phyloP scores from a whole-genome alignment of 2,888 invertebrate genomes.

The Lasioglossum oenotherae region DNA sequence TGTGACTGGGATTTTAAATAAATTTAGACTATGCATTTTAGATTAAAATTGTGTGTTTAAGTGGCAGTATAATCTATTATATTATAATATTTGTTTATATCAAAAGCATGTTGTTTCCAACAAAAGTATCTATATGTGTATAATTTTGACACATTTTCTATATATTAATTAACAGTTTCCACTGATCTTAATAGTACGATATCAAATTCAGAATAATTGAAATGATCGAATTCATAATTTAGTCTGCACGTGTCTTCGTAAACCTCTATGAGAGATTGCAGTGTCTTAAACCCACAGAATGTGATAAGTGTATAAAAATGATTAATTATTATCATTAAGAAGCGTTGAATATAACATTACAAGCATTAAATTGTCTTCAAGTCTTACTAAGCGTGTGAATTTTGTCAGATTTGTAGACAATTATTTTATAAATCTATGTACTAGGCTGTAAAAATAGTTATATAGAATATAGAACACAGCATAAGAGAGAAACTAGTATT shows the following conservation, averaged over 20 bases:
- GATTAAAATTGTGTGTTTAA: conserved; percentile 3
- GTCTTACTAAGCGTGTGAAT: conserved; percentile 10
- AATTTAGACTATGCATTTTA: conserved; percentile 6
- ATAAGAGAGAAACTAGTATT: not conserved
- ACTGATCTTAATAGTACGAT: not conserved
- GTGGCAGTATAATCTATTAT: not conserved
- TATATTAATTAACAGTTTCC: not conserved
- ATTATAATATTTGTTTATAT: not conserved
- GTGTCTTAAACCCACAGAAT: not conserved
- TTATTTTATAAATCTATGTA: conserved; percentile 12
- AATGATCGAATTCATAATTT: not conserved
- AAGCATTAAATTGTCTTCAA: not conserved
- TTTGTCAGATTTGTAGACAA: conserved; percentile 1
- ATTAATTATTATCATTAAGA: conserved; percentile 3
- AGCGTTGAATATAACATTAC: conserved; percentile 1
- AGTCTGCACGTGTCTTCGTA: not conserved
- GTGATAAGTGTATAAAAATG: not conserved
- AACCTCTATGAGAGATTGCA: not conserved
- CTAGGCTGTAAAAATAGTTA: not conserved
- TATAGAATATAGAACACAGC: not conserved
- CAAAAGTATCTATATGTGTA: not conserved
- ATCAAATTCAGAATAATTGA: not conserved
- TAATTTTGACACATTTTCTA: not conserved
- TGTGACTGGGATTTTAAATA: not conserved
- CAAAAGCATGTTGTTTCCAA: not conserved